Evolutionary conservation across 2,888 invertebrate species (phyloP).

Genomic region (Pristionchus fissidentatus): DNA sequence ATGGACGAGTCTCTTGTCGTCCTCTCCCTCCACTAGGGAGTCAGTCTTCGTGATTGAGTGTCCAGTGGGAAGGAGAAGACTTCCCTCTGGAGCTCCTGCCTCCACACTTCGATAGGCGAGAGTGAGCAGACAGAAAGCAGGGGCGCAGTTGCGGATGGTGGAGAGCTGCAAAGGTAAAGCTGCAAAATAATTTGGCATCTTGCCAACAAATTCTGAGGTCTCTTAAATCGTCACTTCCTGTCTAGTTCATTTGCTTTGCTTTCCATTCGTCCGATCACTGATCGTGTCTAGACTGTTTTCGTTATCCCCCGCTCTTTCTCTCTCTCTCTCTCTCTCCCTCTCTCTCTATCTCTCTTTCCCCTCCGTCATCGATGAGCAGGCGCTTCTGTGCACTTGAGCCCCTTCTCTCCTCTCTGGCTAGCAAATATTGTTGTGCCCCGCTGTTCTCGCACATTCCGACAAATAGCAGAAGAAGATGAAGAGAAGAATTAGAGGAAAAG

Average conservation of each 20-base stretch:
- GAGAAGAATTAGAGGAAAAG: not conserved
- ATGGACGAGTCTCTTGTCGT: constrained; percentile 45
- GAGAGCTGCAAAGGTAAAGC: constrained; percentile 59
- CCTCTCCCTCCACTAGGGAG: constrained; percentile 46
- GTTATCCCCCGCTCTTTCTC: not conserved
- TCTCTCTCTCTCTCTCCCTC: not conserved
- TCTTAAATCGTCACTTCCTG: not conserved
- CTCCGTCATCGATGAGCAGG: too few species aligned
- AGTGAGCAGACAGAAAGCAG: constrained; percentile 62
- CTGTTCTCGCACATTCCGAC: constrained; percentile 26
- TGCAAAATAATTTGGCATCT: too few species aligned
- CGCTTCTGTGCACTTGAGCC: too few species aligned
- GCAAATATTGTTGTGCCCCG: constrained; percentile 43
- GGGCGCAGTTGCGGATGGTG: constrained; percentile 60
- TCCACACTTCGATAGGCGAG: constrained; percentile 62
- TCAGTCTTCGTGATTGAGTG: constrained; percentile 29
- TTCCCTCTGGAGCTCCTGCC: constrained; percentile 4
- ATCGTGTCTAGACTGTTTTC: not conserved
- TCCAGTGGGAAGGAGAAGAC: constrained; percentile 52
- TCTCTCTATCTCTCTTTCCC: not conserved
- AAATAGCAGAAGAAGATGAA: not conserved
- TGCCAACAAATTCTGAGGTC: not conserved
- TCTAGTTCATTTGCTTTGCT: not conserved
- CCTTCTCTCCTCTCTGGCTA: not conserved
- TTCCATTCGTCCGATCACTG: not conserved